Base-by-base conservation (phyloP, 1,140 invertebrate genomes). In the Littorina saxatilis region DNA sequence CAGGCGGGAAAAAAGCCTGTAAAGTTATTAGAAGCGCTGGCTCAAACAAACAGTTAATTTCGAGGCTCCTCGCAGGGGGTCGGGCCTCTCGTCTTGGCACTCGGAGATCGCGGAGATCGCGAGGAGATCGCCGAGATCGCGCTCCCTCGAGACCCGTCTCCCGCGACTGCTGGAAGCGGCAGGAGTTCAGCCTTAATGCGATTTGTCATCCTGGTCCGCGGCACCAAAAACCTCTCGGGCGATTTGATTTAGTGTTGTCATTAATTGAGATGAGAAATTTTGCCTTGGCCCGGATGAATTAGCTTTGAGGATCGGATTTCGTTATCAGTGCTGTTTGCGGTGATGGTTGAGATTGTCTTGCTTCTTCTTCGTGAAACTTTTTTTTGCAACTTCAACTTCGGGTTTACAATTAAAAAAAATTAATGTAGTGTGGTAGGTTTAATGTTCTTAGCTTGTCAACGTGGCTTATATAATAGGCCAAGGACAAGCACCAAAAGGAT, bases 41-140 rank as follows among this genome's bases (percentile, higher is more conserved):
- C 76, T 78, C 76, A 78, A 78, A 78, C 76, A 78, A 78, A 78
- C 76, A 78, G 76, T 78, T 78, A 78, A 78, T 78, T 78, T 63
- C 58, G 76, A 27, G 1, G 70, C 70, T 73, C 70, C 13, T 73
- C 2, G 23, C 70, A 73, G 70, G 70, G 70, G 70, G 40, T 39
- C 35, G 17, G 15, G 7, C 66, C 15, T 15, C 15, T 32, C 17
- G 32, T 68, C 35, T n/a, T 35, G 15, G 29, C 61, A 66, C 61
- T 66, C 7, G n/a, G 27, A 29, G 5, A 20, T 27, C n/a, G n/a
- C 2, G 29, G n/a, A 27, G 55, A n/a, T 15, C 17, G 55, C 27
- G 55, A 23, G 7, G 7, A 23, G 55, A 17, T 32, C 27, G 27
- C 27, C 29, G 27, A 32, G 66, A 68, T 68, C 66, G 66, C 9